These are phyloP conservation scores for Clepsis dumicolana DNA, from an alignment of 2,888 invertebrate species.

Conservation along the genomic window DNA sequence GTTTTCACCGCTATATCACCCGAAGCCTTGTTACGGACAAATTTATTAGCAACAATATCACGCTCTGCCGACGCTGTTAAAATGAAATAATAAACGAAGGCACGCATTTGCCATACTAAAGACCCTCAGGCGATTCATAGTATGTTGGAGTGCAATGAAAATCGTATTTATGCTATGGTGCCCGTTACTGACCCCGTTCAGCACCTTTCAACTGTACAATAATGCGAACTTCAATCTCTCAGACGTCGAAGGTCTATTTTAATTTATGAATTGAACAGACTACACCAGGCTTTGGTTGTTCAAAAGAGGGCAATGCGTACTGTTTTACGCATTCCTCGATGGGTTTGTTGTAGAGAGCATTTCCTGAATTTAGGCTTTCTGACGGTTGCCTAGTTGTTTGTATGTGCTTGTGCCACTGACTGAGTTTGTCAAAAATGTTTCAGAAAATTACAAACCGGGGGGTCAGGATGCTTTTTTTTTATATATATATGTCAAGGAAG, in stretches of 20 bases:
- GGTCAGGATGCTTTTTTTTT: no score
- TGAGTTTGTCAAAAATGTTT: no score
- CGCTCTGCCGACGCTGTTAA: slow-evolving; percentile 50
- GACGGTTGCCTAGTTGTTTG: no score
- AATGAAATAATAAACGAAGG: slow-evolving; percentile 67
- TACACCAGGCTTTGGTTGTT: no score
- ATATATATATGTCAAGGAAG: no score
- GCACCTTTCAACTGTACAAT: slow-evolving; percentile 35
- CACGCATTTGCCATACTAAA: slow-evolving; percentile 60
- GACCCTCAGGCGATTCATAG: slow-evolving; percentile 45
- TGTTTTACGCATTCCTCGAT: no score
- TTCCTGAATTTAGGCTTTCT: no score
- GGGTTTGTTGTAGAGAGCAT: no score
- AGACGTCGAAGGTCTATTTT: slow-evolving; percentile 29
- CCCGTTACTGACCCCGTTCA: slow-evolving; percentile 40
- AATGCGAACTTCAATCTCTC: slow-evolving; percentile 35
- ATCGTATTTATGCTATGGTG: slow-evolving; percentile 39
- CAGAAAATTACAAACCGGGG: no score
- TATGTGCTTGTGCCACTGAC: no score
- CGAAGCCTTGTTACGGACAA: slow-evolving; percentile 50
- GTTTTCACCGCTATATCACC: slow-evolving; percentile 38
- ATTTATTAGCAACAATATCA: slow-evolving; percentile 51
- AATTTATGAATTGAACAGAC: slow-evolving; percentile 18
- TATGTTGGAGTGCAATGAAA: slow-evolving; percentile 46
- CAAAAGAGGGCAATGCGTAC: no score